Base-by-base conservation (phyloP, 2,797 vertebrate genomes). In the Remorina albescens region DNA sequence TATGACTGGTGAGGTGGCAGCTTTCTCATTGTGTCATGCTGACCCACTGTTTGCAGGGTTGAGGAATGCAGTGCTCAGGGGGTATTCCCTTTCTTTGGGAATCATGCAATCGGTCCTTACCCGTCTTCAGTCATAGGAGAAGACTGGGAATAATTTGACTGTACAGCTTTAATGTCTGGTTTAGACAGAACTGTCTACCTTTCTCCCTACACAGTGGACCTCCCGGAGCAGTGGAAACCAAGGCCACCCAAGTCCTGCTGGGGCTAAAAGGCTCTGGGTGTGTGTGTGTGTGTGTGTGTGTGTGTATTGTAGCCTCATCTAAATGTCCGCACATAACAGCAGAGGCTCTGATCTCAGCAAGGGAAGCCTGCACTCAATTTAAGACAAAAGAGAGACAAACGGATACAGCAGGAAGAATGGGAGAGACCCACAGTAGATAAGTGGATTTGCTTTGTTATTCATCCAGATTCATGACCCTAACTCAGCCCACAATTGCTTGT, bases 181-280 rank as follows among this genome's bases (percentile, higher is more conserved):
- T 88, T 80, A 59, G 74, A 80, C 54, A 49, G 72, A 1, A 16
- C 60, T 66, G 86, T 90, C 88, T 91, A 89, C 84, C 75, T 86
- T 80, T 81, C 46, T 44, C 83, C 86, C 80, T 58, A 76, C 71
- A 86, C 79, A 41, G 57, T 67, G 71, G 89, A 92, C 90, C 92
- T 91, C 92, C 91, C 88, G 84, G 89, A 67, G 74, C 46, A 78
- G 72, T 83, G 87, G 86, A 87, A 88, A 90, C 74, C 61, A 51
- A 87, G 89, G 89, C 91, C 92, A 93, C 90, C 89, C 92, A 92
- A 83, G 89, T 83, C 86, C 76, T 85, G 63, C 69, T 68, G 62
- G 53, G 65, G 57, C 76, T 56, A 18, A 63, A 55, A 71, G 58
- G 70, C 55, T 12, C 37, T 74, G 10, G 61, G 19, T 68, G 56